Evolutionary conservation across 2,888 invertebrate genomes (phyloP).

Genomic region (Sarcophaga caerulescens): DNA sequence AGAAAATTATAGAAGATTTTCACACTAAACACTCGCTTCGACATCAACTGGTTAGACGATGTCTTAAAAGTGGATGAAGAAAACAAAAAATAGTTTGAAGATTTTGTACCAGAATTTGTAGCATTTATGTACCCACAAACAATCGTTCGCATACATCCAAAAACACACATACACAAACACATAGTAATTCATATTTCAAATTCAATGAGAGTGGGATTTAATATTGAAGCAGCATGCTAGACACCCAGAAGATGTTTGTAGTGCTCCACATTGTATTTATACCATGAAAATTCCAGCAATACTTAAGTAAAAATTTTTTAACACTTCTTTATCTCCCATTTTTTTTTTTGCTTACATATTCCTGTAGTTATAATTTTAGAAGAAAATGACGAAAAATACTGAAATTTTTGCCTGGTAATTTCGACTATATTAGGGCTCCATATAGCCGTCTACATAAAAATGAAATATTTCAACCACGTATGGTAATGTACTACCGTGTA

Average conservation of each 20-base stretch:
- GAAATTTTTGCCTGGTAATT: no score
- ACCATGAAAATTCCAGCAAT: constrained; percentile 56
- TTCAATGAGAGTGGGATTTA: constrained; percentile 1
- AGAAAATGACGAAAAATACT: no score
- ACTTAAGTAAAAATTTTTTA: constrained; percentile 41
- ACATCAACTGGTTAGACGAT: background rate
- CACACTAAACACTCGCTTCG: constrained; percentile 15
- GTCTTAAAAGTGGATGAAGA: constrained; percentile 4
- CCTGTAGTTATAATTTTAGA: no score
- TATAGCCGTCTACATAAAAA: no score
- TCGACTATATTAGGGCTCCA: no score
- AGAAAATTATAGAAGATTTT: constrained; percentile 40
- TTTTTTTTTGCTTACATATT: background rate
- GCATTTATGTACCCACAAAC: constrained; percentile 22
- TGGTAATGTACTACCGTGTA: no score
- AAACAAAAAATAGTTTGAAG: constrained; percentile 31
- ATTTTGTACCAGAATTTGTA: constrained; percentile 49
- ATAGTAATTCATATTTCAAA: constrained; percentile 31
- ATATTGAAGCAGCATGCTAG: background rate
- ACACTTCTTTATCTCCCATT: constrained; percentile 27
- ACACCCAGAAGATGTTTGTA: constrained; percentile 37
- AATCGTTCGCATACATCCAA: background rate
- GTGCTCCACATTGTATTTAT: constrained; percentile 30
- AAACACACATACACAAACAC: constrained; percentile 3
- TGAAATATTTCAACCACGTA: no score